Evolutionary conservation across 2,888 invertebrate genomes (phyloP).

Genomic region (Eledone cirrhosa): DNA sequence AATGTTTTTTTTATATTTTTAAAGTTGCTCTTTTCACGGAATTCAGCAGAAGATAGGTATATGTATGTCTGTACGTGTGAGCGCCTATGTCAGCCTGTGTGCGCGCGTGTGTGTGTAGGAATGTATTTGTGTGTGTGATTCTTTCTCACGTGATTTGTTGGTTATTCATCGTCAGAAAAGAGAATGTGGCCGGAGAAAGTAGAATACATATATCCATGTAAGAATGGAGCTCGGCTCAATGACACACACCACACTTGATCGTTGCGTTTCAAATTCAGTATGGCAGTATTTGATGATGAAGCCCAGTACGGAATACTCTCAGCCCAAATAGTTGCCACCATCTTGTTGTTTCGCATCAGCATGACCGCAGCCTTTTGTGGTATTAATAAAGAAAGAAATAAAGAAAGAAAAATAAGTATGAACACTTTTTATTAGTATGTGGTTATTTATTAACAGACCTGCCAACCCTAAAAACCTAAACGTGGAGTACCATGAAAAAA

Average conservation of each 20-base stretch:
- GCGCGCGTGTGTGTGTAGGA: no score
- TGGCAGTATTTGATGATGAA: slow-evolving; percentile 59
- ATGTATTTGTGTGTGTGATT: no score
- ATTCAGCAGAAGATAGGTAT: no score
- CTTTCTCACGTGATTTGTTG: neutral
- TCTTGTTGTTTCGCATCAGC: slow-evolving; percentile 53
- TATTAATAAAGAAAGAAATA: neutral
- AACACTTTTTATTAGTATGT: no score
- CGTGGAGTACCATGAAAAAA: no score
- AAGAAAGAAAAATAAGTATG: slow-evolving; percentile 3
- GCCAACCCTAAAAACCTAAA: slow-evolving; percentile 10
- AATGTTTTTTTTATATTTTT: no score
- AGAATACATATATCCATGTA: slow-evolving; percentile 66
- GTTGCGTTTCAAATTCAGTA: slow-evolving; percentile 54
- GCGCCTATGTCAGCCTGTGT: no score
- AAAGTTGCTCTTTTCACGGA: no score
- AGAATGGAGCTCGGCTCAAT: slow-evolving; percentile 58
- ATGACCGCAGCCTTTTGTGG: slow-evolving; percentile 59
- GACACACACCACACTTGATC: slow-evolving; percentile 60
- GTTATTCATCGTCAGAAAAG: slow-evolving; percentile 40
- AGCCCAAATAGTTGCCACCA: slow-evolving; percentile 65
- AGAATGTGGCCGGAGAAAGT: slow-evolving; percentile 64
- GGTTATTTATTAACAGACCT: neutral
- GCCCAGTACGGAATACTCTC: slow-evolving; percentile 65
- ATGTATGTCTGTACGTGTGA: no score